These are phyloP conservation scores for Leptogaster cylindrica DNA, from an alignment of 2,888 invertebrate species.

Conservation along the genomic window DNA sequence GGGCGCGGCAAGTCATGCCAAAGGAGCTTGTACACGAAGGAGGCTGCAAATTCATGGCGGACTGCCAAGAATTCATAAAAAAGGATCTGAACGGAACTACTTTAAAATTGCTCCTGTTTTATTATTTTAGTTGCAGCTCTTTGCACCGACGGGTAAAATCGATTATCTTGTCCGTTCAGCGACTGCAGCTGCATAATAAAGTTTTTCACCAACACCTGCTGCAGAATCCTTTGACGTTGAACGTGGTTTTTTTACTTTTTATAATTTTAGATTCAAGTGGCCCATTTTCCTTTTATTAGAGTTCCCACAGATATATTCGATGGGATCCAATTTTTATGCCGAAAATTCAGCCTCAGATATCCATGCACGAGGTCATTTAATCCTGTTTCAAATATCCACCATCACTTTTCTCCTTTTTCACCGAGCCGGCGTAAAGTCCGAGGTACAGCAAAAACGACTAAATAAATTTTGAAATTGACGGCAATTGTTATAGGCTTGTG, in stretches of 20 bases:
- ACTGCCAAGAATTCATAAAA: constrained; percentile 23
- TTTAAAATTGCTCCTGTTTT: constrained; percentile 14
- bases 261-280: constrained; percentile 8
- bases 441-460: too few species aligned
- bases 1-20: constrained; percentile 28
- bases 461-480: too few species aligned
- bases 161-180: constrained; percentile 35
- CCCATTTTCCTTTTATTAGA: neutral
- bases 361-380: too few species aligned
- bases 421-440: too few species aligned
- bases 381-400: too few species aligned
- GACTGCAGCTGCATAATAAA: constrained; percentile 31
- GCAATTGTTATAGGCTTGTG: too few species aligned
- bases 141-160: constrained; percentile 16
- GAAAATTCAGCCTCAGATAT: neutral
- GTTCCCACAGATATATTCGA: neutral
- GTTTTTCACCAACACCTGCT: constrained; percentile 25
- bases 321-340: neutral
- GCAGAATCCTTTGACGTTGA: constrained; percentile 8
- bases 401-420: too few species aligned
- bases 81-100: constrained; percentile 12
- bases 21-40: constrained; percentile 17
- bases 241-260: neutral
- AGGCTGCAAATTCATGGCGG: constrained; percentile 1
- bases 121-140: constrained; percentile 21